Evolutionary conservation across 2,797 vertebrate genomes (phyloP).

Genomic region (Pteronotus mesoamericanus): DNA sequence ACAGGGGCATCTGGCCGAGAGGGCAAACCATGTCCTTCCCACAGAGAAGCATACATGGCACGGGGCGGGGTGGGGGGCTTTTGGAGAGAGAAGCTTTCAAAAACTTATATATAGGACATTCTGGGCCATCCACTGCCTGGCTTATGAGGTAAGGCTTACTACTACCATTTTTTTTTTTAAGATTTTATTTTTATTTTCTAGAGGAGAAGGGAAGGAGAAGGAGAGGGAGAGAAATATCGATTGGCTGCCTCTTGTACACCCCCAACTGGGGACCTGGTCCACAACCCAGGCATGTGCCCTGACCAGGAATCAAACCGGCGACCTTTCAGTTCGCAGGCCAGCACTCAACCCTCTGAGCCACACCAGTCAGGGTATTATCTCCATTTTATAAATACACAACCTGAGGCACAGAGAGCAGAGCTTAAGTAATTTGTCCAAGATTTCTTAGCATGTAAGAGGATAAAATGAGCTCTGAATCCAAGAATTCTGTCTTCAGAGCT

Average conservation of each 20-base stretch:
- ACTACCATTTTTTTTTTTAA: neutral
- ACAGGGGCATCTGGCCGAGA: neutral
- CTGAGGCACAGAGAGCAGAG: neutral
- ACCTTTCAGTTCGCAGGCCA: too few species aligned
- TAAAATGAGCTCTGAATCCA: neutral
- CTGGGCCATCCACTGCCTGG: neutral
- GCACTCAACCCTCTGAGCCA: too few species aligned
- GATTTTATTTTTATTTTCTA: too few species aligned
- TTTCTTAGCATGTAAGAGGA: neutral
- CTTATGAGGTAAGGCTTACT: neutral
- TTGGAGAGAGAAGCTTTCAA: neutral
- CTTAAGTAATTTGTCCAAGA: neutral
- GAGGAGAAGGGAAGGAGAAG: too few species aligned
- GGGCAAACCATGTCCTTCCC: neutral
- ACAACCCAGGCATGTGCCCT: too few species aligned
- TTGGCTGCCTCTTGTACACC: too few species aligned
- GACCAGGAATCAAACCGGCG: too few species aligned
- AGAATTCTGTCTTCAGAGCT: neutral
- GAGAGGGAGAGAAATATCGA: too few species aligned
- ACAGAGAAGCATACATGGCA: neutral
- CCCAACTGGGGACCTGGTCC: too few species aligned
- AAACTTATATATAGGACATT: too few species aligned
- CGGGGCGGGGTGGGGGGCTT: rapidly evolving
- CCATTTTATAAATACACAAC: neutral
- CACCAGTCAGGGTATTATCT: neutral